These are phyloP conservation scores for Lophotis ruficrista DNA, from an alignment of 2,113 vertebrate species.

Conservation along the genomic window DNA sequence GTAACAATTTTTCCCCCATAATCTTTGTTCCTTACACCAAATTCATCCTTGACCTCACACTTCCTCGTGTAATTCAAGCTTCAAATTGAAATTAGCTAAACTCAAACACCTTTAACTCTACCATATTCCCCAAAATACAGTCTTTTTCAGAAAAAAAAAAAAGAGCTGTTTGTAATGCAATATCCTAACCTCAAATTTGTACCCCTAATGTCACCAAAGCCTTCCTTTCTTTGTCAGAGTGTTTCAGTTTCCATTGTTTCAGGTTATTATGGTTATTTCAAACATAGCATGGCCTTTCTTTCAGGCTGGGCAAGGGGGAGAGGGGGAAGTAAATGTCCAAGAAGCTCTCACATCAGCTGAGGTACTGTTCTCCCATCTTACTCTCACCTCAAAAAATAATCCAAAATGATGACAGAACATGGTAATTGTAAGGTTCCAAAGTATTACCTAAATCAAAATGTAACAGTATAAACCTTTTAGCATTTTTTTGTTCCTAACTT, in stretches of 20 bases:
- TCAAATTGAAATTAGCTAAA: neutral
- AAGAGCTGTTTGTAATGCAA: neutral
- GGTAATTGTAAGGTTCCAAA: neutral
- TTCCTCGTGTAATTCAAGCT: neutral
- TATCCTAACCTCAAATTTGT: neutral
- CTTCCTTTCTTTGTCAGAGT: neutral
- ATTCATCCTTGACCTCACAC: neutral
- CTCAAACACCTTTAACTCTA: neutral
- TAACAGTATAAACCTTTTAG: neutral
- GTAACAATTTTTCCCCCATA: neutral
- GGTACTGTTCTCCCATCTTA: neutral
- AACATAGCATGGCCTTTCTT: neutral
- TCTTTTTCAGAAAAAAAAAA: neutral
- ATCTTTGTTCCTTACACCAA: neutral
- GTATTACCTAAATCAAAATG: neutral
- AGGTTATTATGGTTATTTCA: neutral
- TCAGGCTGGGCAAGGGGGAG: neutral
- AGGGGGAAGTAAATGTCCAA: neutral
- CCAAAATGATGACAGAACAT: neutral
- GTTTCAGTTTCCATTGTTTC: neutral
- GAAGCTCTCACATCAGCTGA: neutral
- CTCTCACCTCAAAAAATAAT: neutral
- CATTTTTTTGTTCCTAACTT: neutral
- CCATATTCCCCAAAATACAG: neutral
- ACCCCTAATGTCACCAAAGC: neutral